Base-by-base conservation (phyloP, 1,140 invertebrate genomes). In the Zaprionus camerounensis region DNA sequence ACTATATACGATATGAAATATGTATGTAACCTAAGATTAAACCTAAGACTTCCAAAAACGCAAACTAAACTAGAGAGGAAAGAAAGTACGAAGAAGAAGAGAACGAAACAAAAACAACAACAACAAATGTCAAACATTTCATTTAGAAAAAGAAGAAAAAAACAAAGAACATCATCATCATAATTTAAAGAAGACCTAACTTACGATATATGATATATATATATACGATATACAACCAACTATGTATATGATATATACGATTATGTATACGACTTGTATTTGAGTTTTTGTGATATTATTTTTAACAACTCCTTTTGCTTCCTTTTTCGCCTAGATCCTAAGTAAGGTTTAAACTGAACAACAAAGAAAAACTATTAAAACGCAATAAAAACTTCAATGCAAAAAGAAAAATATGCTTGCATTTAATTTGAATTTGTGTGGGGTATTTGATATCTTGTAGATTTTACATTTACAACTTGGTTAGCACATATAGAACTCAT, bases 201-300 rank as follows among this genome's bases (percentile, higher is more conserved):
- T 36, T 71, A 74, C 55, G 12, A 63, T 70, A 75, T 44, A 44
- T 15, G 38, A 51, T 61, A 75, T 58, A 59, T 24, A 24, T 17
- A n/a, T 67, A 49, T 34, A 34, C 31, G 31, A 34, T 34, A 34
- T 34, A 34, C 31, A 38, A 55, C 41, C 22, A 64, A 63, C 56
- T 73, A 68, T 70, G 68, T 69, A 53, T 78, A 81, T 34, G 56
- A 76, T 76, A 74, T 78, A 69, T 57, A 67, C 17, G 20, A 61
- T 24, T 80, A 79, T 69, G 80, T 88, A 84, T 87, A 87, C 84
- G 81, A 87, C 81, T 87, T 87, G 69, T 88, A 88, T 84, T 87
- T 87, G 68, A 88, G 82, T 87, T 87, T 84, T 88, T 87, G 84
- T 87, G 84, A 87, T 87, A 87, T 87, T 87, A 87, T 87, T 87